These are phyloP conservation scores for Anolis apletophallus DNA, from an alignment of 2,797 vertebrate genomes.

Conservation along the genomic window DNA sequence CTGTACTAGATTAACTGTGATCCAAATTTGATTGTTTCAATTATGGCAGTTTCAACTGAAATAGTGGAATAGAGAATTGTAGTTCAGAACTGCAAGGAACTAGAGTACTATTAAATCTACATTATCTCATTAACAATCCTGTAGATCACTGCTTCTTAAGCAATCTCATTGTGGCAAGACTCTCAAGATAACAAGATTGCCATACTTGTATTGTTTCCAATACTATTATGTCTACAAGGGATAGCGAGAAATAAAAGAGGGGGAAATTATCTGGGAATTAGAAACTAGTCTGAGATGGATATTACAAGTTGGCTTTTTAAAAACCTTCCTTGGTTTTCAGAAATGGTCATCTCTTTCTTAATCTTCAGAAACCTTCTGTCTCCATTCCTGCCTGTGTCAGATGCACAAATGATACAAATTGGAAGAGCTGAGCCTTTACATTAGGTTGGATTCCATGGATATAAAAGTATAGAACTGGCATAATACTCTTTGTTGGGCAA, in stretches of 20 bases:
- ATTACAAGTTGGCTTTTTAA: not conserved
- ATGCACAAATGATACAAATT: not conserved
- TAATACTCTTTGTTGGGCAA: not conserved
- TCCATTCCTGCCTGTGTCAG: rapidly evolving
- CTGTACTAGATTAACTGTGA: no score
- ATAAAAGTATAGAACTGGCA: not conserved
- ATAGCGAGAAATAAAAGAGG: not conserved
- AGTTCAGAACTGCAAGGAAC: not conserved
- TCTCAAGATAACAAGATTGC: no score
- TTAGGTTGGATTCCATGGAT: not conserved
- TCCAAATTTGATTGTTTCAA: no score
- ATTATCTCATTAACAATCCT: no score
- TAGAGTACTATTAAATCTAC: not conserved
- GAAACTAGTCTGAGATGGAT: not conserved
- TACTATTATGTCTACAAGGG: rapidly evolving
- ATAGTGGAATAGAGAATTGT: not conserved
- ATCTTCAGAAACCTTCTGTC: not conserved
- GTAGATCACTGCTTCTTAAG: no score
- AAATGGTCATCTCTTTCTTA: not conserved
- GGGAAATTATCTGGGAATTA: not conserved
- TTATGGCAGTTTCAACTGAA: no score
- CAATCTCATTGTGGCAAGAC: no score
- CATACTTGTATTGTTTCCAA: no score
- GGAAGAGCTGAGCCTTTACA: not conserved
- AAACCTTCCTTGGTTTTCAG: no score